phyloP scores from a whole-genome alignment of 2,113 vertebrate species.

The Tragelaphus buxtoni region DNA sequence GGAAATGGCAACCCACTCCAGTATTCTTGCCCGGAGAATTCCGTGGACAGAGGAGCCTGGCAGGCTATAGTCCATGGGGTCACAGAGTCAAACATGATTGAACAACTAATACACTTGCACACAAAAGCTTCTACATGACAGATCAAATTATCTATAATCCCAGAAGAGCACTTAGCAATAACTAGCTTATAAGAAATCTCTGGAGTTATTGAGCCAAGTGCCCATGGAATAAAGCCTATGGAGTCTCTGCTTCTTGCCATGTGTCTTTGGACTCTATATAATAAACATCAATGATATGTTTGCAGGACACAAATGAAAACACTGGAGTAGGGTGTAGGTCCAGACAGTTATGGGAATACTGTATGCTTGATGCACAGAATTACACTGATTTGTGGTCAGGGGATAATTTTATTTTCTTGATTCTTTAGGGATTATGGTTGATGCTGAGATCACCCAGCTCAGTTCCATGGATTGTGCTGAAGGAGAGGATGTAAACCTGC shows the following conservation, averaged over 20 bases:
- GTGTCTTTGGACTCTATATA: neutral
- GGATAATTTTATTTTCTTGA: neutral
- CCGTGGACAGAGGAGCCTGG: neutral
- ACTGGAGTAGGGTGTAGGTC: neutral
- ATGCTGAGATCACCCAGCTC: neutral
- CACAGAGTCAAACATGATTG: rapidly evolving
- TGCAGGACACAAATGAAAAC: neutral
- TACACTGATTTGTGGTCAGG: neutral
- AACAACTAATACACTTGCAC: neutral
- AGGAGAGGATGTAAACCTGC: neutral
- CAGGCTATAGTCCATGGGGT: neutral
- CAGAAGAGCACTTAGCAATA: neutral
- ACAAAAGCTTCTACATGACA: neutral
- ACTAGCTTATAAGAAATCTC: neutral
- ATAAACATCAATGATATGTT: neutral
- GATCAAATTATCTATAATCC: neutral
- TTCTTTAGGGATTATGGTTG: neutral
- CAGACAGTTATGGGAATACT: neutral
- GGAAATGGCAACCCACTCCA: neutral
- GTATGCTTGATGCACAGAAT: neutral
- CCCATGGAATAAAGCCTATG: neutral
- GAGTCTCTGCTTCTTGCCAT: neutral
- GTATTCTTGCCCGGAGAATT: neutral
- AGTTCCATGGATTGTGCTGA: neutral
- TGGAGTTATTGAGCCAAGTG: neutral